Conservation (phyloP, 2,113 vertebrate genomes). For the Recurvirostra avosetta region DNA sequence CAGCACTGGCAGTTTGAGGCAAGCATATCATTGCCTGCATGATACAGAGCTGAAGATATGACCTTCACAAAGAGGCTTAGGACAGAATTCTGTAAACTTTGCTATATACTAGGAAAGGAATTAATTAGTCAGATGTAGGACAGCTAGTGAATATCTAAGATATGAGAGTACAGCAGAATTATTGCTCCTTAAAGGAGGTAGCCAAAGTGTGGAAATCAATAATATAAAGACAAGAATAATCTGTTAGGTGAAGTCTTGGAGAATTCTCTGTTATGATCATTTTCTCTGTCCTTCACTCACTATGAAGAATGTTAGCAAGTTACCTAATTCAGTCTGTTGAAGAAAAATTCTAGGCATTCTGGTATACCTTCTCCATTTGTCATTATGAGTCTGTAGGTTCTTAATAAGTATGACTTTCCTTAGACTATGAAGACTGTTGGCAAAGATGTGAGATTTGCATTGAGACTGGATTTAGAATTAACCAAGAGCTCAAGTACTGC, state of each 20-base stretch:
- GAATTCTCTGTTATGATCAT: background rate
- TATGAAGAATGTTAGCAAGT: background rate
- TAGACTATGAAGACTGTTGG: background rate
- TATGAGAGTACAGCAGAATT: background rate
- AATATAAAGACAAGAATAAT: background rate
- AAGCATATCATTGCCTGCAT: background rate
- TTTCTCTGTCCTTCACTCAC: background rate
- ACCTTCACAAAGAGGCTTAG: background rate
- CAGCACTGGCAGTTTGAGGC: background rate
- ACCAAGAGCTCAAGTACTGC: background rate
- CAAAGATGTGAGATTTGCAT: background rate
- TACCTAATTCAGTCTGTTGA: background rate
- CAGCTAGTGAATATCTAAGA: background rate
- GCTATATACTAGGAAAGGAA: background rate
- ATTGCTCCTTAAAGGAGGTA: background rate
- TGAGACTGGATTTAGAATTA: background rate
- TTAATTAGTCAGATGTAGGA: background rate
- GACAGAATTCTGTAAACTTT: background rate
- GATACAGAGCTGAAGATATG: background rate
- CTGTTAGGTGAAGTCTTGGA: background rate
- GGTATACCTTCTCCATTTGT: background rate
- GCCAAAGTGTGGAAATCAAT: background rate
- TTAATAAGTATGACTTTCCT: background rate
- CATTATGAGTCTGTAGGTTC: background rate
- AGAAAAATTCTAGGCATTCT: background rate